A percentile compares a stretch with the other conserved stretches of the same genome.
Evolutionary conservation across 1,140 invertebrate genomes (phyloP).

Genomic region (Eciton burchellii): DNA sequence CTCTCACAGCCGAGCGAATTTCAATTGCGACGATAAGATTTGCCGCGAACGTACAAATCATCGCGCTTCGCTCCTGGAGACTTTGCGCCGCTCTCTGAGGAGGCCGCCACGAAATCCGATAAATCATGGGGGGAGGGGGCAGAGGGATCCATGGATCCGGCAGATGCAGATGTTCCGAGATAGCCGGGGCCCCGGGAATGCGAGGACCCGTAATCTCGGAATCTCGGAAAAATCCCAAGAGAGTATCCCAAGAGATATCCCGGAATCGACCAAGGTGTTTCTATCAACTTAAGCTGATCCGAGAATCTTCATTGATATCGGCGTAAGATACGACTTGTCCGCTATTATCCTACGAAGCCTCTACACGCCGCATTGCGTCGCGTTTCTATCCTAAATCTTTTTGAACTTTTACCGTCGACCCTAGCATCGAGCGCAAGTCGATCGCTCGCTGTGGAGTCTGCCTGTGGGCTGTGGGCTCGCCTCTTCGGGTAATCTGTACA

Average conservation of each 20-base stretch:
- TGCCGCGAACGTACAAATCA: not conserved
- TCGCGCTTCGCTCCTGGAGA: not conserved
- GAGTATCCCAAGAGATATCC: not conserved
- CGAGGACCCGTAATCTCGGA: not conserved
- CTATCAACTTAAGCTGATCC: not conserved
- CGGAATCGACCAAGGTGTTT: not conserved
- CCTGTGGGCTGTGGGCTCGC: not conserved
- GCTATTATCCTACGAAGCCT: too few species aligned
- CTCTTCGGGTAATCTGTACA: conserved; percentile 34
- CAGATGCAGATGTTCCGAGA: not conserved
- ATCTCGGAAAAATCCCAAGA: conserved; percentile 3
- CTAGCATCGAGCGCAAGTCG: not conserved
- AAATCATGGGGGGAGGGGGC: not conserved
- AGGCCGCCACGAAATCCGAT: not conserved
- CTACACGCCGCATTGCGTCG: not conserved
- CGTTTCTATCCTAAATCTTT: not conserved
- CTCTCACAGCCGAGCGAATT: conserved; percentile 12
- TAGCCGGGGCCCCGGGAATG: not conserved
- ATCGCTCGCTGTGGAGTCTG: conserved; percentile 8
- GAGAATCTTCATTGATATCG: not conserved
- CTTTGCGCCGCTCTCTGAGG: not conserved
- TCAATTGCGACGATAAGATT: not conserved
- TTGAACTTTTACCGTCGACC: not conserved
- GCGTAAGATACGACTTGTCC: not conserved
- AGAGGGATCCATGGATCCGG: not conserved